Conservation (phyloP, 2,797 vertebrate species). For the Eidolon dupreanum region DNA sequence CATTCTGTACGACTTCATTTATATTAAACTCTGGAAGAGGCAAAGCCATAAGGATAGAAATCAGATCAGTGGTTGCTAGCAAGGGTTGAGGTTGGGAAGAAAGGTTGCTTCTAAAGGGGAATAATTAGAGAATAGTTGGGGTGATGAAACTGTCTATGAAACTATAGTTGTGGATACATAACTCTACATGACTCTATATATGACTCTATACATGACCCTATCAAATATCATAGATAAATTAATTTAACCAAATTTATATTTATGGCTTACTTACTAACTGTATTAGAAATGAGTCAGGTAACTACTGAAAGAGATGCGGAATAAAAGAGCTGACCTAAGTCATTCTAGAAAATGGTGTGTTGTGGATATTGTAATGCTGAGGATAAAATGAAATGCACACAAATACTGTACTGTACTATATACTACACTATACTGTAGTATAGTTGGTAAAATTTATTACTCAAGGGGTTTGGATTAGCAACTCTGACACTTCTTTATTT, state of each 20-base stretch:
- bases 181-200: background rate
- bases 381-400: background rate
- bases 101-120: background rate
- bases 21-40: background rate
- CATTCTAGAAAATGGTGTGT: background rate
- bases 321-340: background rate
- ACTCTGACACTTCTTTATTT: background rate
- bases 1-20: background rate
- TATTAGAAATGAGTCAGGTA: background rate
- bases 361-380: background rate
- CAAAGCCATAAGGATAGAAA: background rate
- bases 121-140: background rate
- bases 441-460: background rate
- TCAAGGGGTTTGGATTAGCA: background rate
- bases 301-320: background rate
- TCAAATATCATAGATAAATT: background rate
- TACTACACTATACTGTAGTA: background rate
- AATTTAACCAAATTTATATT: background rate
- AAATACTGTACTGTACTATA: background rate
- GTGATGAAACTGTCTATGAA: background rate
- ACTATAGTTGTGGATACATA: background rate
- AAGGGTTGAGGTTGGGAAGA: background rate
- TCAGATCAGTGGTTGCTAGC: background rate
- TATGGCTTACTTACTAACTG: background rate
- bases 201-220: too few species aligned